These are phyloP conservation scores for Brachionus calyciflorus DNA, from an alignment of 1,140 invertebrate genomes.

Conservation along the genomic window DNA sequence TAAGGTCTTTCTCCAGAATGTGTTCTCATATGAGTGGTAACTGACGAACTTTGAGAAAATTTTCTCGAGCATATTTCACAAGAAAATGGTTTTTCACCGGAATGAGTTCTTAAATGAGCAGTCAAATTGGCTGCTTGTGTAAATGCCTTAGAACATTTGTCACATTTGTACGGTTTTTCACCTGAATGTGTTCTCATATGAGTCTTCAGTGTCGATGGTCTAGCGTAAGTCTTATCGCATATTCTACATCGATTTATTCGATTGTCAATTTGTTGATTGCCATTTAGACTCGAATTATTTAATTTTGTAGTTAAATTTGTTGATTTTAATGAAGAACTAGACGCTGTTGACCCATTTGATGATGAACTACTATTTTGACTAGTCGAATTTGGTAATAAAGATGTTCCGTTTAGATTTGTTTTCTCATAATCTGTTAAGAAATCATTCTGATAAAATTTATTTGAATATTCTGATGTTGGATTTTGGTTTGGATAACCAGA, in stretches of 20 bases:
- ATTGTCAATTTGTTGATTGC: conserved; percentile 10
- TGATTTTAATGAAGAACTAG: conserved; percentile 35
- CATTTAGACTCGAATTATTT: conserved; percentile 7
- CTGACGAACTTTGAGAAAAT: conserved; percentile 47
- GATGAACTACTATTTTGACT: conserved; percentile 45
- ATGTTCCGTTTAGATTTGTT: background rate
- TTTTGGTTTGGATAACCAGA: background rate
- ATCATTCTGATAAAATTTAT: conserved; percentile 29
- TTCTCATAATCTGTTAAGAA: conserved; percentile 31
- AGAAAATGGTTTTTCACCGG: conserved; percentile 86
- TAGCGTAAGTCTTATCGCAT: conserved; percentile 58
- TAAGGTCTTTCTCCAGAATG: conserved; percentile 90
- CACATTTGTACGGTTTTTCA: conserved; percentile 59
- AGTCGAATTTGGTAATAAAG: background rate
- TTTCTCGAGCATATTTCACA: conserved; percentile 79
- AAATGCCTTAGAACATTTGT: conserved; percentile 57
- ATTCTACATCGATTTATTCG: conserved; percentile 38
- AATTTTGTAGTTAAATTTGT: background rate
- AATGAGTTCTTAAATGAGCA: conserved; percentile 61
- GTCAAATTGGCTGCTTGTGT: conserved; percentile 62
- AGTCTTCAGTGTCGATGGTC: conserved; percentile 54
- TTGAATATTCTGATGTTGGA: background rate
- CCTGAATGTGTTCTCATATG: conserved; percentile 54
- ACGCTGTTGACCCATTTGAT: background rate
- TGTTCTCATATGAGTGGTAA: conserved; percentile 77